These are phyloP conservation scores for Hedya salicella DNA, from an alignment of 2,888 invertebrate genomes.

Conservation along the genomic window DNA sequence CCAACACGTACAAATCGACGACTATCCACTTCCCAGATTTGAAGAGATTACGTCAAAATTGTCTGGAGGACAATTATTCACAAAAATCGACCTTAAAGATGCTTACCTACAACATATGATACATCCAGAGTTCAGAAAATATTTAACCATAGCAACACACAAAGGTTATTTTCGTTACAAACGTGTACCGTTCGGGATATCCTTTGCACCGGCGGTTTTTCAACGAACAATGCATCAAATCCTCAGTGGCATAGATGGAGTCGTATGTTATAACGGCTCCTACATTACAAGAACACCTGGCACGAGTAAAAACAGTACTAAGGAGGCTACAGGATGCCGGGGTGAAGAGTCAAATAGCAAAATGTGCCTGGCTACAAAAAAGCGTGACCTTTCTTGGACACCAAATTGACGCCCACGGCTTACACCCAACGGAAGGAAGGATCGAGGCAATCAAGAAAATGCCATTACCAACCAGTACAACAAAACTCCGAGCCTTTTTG, in stretches of 20 bases:
- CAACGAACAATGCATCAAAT: constrained; percentile 21
- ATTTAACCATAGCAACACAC: constrained; percentile 5
- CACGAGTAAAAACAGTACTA: constrained; percentile 13
- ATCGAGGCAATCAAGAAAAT: constrained; percentile 6
- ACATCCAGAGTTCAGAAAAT: constrained; percentile 8
- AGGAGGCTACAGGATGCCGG: constrained; percentile 13
- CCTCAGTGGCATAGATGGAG: constrained; percentile 7
- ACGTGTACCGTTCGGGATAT: constrained; percentile 3
- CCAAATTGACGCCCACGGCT: background rate
- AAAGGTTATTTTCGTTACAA: constrained; percentile 8
- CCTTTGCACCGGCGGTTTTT: constrained; percentile 10
- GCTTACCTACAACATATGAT: background rate
- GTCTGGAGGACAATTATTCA: constrained; percentile 5
- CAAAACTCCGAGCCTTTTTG: too few species aligned
- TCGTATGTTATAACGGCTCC: constrained; percentile 17
- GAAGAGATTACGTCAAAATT: constrained; percentile 6
- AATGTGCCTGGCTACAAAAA: constrained; percentile 24
- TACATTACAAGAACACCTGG: constrained; percentile 1
- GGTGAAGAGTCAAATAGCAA: constrained; percentile 16
- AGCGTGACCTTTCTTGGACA: constrained; percentile 15
- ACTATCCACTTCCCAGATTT: constrained; percentile 12
- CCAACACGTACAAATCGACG: constrained; percentile 15
- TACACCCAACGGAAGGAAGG: constrained; percentile 14
- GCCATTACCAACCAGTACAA: background rate
- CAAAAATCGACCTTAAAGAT: constrained; percentile 1